Percentiles rank a stretch among this genome's conserved stretches.
Conservation (phyloP, 2,888 invertebrate species). For the Smittia aterrima region DNA sequence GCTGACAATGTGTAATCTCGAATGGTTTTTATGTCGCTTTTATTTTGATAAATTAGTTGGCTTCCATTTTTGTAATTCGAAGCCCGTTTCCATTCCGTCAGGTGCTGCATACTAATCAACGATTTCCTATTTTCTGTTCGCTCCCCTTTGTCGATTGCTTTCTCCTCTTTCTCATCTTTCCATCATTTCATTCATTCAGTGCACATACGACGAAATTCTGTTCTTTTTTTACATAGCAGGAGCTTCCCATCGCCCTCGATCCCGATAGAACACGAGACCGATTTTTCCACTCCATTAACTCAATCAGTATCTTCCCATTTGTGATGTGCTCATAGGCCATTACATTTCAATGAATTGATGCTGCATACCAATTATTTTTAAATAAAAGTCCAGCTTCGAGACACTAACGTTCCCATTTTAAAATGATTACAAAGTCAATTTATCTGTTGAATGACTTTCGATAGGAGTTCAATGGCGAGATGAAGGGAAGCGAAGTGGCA, state of each 20-base stretch:
- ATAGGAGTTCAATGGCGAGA: background rate
- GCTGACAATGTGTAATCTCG: slow-evolving; percentile 17
- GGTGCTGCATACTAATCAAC: slow-evolving; percentile 37
- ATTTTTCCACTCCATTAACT: slow-evolving; percentile 40
- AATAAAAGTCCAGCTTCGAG: slow-evolving; percentile 7
- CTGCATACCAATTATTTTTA: slow-evolving; percentile 10
- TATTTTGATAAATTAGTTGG: slow-evolving; percentile 32
- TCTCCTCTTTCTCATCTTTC: slow-evolving; percentile 1
- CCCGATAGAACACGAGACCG: slow-evolving; percentile 34
- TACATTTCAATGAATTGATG: slow-evolving; percentile 19
- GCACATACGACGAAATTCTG: background rate
- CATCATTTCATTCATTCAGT: slow-evolving; percentile 23
- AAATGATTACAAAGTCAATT: slow-evolving; percentile 16
- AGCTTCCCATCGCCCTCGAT: background rate
- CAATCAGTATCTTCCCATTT: slow-evolving; percentile 31
- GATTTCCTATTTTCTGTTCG: background rate
- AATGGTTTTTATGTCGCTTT: slow-evolving; percentile 18
- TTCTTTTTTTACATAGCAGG: background rate
- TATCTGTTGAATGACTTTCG: slow-evolving; percentile 20
- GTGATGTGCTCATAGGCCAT: slow-evolving; percentile 11
- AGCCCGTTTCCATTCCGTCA: background rate
- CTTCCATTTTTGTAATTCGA: slow-evolving; percentile 16
- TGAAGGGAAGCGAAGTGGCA: background rate
- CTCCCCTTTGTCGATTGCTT: background rate
- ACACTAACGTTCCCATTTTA: background rate